phyloP scores from a whole-genome alignment of 2,888 invertebrate genomes.

The Tetropium fuscum region DNA sequence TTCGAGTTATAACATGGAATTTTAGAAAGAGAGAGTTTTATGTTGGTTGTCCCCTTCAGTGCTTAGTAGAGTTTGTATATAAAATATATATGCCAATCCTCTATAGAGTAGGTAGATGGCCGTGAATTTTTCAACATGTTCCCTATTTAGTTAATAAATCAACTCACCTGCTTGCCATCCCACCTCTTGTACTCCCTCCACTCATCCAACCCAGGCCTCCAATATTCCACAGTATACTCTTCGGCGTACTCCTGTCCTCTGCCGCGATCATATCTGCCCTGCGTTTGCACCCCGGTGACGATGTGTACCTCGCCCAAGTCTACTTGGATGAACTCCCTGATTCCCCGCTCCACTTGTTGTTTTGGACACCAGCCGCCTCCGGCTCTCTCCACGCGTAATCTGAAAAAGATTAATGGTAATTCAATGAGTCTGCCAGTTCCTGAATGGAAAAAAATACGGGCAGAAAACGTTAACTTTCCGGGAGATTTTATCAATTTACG shows the following conservation, averaged over 20 bases:
- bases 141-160: no score
- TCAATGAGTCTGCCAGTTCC: slow-evolving; percentile 40
- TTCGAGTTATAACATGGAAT: no score
- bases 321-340: slow-evolving; percentile 77
- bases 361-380: slow-evolving; percentile 86
- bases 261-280: slow-evolving; percentile 82
- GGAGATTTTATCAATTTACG: slow-evolving; percentile 14
- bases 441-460: slow-evolving; percentile 25
- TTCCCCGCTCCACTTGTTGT: slow-evolving; percentile 72
- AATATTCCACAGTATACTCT: slow-evolving; percentile 78
- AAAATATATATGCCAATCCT: no score
- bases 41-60: no score
- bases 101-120: no score
- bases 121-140: no score
- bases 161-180: slow-evolving; percentile 73
- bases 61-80: no score
- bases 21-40: no score
- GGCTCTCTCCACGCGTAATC: slow-evolving; percentile 75
- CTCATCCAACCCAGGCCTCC: slow-evolving; percentile 71
- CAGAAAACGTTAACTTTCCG: slow-evolving; percentile 5
- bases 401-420: slow-evolving; percentile 61
- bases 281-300: slow-evolving; percentile 80
- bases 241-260: slow-evolving; percentile 81
- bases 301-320: slow-evolving; percentile 73
- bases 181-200: slow-evolving; percentile 76